Conservation (phyloP, 2,888 invertebrate species). For the Fragum sueziense region DNA sequence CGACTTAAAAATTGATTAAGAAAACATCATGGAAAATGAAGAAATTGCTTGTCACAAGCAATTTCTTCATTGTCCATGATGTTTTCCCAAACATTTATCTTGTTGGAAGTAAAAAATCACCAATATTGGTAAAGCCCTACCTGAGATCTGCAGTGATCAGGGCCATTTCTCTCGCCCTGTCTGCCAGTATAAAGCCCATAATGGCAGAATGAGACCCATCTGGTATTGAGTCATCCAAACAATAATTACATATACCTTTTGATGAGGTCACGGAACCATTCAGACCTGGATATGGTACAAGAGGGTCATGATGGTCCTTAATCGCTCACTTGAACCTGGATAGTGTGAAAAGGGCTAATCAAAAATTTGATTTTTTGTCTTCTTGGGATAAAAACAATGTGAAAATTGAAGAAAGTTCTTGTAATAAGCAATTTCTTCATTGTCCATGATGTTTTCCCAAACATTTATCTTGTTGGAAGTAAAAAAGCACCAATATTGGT, state of each 20-base stretch:
- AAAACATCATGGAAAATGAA: too few species aligned
- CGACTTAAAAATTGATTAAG: background rate
- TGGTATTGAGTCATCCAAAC: constrained; percentile 81
- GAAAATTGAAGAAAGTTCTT: background rate
- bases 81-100: background rate
- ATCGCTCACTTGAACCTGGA: too few species aligned
- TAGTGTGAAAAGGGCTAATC: too few species aligned
- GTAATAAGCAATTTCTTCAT: background rate
- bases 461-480: too few species aligned
- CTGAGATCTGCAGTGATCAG: constrained; percentile 66
- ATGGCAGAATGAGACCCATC: constrained; percentile 79
- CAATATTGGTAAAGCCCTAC: constrained; percentile 28
- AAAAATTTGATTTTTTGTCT: too few species aligned
- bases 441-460: background rate
- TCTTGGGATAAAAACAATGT: too few species aligned
- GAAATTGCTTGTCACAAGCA: background rate
- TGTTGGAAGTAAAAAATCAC: background rate
- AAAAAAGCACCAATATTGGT: too few species aligned
- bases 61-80: background rate
- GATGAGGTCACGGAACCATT: constrained; percentile 74
- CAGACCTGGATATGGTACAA: constrained; percentile 63
- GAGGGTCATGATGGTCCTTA: background rate
- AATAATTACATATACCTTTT: constrained; percentile 69
- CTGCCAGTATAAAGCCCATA: constrained; percentile 80
- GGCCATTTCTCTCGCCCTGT: constrained; percentile 68